Conservation (phyloP, 2,113 vertebrate species). For the Climacteris rufus region DNA sequence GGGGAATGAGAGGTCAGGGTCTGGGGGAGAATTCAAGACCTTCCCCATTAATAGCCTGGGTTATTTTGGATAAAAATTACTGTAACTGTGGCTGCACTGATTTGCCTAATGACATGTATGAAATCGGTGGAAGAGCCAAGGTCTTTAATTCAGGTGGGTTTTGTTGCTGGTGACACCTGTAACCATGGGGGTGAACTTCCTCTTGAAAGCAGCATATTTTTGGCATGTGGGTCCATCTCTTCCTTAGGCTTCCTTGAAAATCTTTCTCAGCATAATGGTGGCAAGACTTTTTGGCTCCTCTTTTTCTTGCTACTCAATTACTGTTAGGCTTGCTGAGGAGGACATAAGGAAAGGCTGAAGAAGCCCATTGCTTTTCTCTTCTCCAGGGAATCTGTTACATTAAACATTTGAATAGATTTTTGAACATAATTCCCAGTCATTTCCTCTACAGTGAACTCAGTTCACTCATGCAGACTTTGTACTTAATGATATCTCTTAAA, state of each 20-base stretch:
- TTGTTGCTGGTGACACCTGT: background rate
- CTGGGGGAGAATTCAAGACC: background rate
- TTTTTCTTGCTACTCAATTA: background rate
- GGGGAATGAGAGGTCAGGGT: background rate
- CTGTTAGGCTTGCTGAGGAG: slow-evolving; percentile 24
- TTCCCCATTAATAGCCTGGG: background rate
- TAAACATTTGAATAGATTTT: slow-evolving; percentile 61
- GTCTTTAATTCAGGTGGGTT: background rate
- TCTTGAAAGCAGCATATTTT: background rate
- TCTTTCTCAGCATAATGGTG: background rate
- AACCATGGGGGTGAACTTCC: background rate
- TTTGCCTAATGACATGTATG: background rate
- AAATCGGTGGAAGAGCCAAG: background rate
- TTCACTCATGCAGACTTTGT: slow-evolving; percentile 48
- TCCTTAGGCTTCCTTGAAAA: background rate
- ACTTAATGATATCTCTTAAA: slow-evolving; percentile 60
- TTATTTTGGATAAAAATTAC: background rate
- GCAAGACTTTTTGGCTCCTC: slow-evolving; percentile 1
- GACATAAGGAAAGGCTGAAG: slow-evolving; percentile 25
- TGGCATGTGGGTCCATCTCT: background rate
- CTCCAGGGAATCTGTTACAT: slow-evolving; percentile 47
- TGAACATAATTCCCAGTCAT: slow-evolving; percentile 45
- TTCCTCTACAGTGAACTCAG: slow-evolving; percentile 53
- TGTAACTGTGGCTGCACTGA: background rate
- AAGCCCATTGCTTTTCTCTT: slow-evolving; percentile 30